Evolutionary conservation across 2,797 vertebrate species (phyloP).

Genomic region (Scarus forsteni): DNA sequence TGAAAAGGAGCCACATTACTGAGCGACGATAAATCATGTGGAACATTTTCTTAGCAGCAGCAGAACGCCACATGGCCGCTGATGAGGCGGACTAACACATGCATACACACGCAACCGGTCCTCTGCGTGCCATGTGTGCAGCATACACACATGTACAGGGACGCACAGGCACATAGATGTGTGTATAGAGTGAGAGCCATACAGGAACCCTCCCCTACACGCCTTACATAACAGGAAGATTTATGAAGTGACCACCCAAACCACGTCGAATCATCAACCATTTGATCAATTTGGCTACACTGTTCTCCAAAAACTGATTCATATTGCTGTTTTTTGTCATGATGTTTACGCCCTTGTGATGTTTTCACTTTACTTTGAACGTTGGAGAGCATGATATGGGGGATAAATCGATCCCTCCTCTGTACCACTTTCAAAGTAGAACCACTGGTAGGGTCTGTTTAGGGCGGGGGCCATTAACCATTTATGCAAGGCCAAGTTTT

Average conservation of each 20-base stretch:
- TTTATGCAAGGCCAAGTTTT: no score
- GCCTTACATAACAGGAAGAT: background rate
- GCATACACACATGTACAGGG: constrained; percentile 1
- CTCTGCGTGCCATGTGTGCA: background rate
- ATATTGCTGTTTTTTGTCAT: no score
- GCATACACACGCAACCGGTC: constrained; percentile 14
- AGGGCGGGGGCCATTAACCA: no score
- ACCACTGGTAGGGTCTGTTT: no score
- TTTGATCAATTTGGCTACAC: background rate
- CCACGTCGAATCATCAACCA: background rate
- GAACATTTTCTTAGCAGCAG: constrained; percentile 56
- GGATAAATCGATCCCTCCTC: no score
- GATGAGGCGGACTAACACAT: constrained; percentile 30
- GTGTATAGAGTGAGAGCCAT: background rate
- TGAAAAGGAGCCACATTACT: constrained; percentile 68
- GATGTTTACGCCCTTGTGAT: no score
- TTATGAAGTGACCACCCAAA: background rate
- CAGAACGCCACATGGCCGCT: constrained; percentile 31
- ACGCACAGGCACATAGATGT: background rate
- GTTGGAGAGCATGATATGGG: no score
- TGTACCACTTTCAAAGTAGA: no score
- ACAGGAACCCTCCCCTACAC: no score
- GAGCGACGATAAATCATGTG: constrained; percentile 67
- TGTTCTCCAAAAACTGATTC: no score
- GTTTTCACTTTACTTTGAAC: no score